phyloP scores from a whole-genome alignment of 2,113 vertebrate genomes.

The Scomber japonicus region DNA sequence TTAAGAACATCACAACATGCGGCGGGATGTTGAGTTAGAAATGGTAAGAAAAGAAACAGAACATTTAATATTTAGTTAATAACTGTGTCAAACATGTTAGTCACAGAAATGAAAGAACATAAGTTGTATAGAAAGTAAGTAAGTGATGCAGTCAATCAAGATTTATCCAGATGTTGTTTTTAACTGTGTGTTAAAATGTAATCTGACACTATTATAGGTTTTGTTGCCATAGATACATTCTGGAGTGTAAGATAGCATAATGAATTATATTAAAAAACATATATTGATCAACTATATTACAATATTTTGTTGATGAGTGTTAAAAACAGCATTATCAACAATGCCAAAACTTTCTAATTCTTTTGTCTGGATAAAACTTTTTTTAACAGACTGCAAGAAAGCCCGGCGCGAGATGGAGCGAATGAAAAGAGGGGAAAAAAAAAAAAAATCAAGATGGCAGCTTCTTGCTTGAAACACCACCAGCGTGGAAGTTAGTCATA shows the following conservation, averaged over 20 bases:
- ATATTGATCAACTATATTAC: neutral
- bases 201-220: neutral
- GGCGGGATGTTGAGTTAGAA: conserved; percentile 21
- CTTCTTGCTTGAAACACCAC: conserved; percentile 40
- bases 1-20: conserved; percentile 43
- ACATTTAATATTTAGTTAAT: neutral
- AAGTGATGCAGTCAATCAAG: conserved; percentile 53
- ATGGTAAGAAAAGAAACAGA: neutral
- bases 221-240: conserved; percentile 14
- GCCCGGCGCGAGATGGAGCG: conserved; percentile 75
- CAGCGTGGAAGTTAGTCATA: conserved; percentile 89
- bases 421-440: conserved; percentile 21
- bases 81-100: conserved; percentile 26
- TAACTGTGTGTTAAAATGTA: conserved; percentile 3
- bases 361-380: conserved; percentile 86
- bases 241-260: neutral
- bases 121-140: conserved; percentile 20
- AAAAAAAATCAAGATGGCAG: conserved; percentile 71
- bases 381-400: conserved; percentile 39
- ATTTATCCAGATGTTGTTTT: conserved; percentile 77
- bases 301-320: neutral
- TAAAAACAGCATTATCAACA: no score
- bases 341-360: neutral
- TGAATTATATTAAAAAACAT: conserved; percentile 3
- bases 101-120: conserved; percentile 12